These are phyloP conservation scores for Stegostoma tigrinum DNA, from an alignment of 2,113 vertebrate genomes.

Conservation along the genomic window DNA sequence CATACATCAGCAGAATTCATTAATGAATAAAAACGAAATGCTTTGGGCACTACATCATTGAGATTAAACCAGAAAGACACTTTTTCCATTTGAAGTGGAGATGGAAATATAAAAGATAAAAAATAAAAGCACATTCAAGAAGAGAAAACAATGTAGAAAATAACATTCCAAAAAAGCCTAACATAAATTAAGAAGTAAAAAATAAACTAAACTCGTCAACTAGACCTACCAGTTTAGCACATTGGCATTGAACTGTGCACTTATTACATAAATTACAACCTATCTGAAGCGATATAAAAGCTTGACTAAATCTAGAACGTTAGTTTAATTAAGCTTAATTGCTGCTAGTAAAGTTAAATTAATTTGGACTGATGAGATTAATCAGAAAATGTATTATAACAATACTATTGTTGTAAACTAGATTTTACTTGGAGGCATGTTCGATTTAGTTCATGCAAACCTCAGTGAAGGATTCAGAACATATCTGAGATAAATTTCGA, in stretches of 20 bases:
- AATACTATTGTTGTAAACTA: neutral
- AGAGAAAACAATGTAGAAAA: conserved; percentile 11
- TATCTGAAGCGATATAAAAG: neutral
- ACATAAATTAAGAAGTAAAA: conserved; percentile 11
- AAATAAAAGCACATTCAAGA: neutral
- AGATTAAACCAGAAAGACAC: neutral
- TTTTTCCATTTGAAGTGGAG: neutral
- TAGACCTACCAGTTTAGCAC: conserved; percentile 13
- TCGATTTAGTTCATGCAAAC: neutral
- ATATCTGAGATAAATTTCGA: neutral
- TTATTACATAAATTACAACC: neutral
- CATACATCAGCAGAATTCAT: conserved; percentile 24
- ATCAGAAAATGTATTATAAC: neutral
- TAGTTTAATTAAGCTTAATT: conserved; percentile 11
- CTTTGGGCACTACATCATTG: neutral
- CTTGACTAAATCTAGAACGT: conserved; percentile 16
- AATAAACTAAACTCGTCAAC: neutral
- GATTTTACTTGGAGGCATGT: neutral
- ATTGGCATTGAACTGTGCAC: conserved; percentile 19
- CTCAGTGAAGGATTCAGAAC: neutral
- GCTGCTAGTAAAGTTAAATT: conserved; percentile 13
- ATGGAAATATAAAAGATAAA: neutral
- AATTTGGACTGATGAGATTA: conserved; percentile 21
- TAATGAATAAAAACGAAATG: conserved; percentile 13
- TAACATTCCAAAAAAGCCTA: neutral